A percentile compares a stretch with the other conserved stretches of the same genome.
These are phyloP conservation scores for Cladorhizidae sp. DNA, from an alignment of 37 sponge, comb jelly and placozoan genomes.

Conservation along the genomic window DNA sequence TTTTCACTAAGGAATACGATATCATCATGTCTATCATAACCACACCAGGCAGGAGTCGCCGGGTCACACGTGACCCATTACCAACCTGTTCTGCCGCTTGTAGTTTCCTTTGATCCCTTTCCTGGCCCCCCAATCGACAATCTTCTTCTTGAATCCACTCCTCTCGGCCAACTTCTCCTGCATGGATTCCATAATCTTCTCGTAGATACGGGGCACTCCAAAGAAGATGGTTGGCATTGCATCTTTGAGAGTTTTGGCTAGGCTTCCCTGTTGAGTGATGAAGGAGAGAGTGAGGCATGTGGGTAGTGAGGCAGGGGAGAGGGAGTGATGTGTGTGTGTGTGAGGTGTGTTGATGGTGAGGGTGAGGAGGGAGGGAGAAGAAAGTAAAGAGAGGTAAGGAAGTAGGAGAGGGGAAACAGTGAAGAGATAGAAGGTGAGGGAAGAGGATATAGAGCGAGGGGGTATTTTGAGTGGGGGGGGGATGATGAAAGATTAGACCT, in stretches of 20 bases:
- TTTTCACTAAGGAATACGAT: slow-evolving; percentile 11
- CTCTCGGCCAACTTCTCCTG: slow-evolving; percentile 5
- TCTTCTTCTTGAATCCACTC: slow-evolving; percentile 49
- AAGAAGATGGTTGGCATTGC: slow-evolving; percentile 71
- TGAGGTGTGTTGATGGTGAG: not conserved
- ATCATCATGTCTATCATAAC: not conserved
- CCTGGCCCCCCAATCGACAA: slow-evolving; percentile 57
- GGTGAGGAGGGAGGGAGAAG: too few species aligned
- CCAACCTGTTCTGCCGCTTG: slow-evolving; percentile 55
- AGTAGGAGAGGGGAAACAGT: not conserved
- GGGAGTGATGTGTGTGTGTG: not conserved
- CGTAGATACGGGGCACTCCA: slow-evolving; percentile 39
- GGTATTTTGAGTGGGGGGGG: too few species aligned
- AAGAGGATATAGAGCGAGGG: not conserved
- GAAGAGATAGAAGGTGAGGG: not conserved
- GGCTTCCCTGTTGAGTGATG: slow-evolving; percentile 54
- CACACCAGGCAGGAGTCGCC: not conserved
- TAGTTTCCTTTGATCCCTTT: slow-evolving; percentile 77
- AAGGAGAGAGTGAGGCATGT: not conserved
- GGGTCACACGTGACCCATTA: not conserved
- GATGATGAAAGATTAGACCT: slow-evolving; percentile 25
- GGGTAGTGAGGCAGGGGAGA: not conserved
- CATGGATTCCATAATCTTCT: slow-evolving; percentile 65
- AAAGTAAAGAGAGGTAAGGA: too few species aligned
- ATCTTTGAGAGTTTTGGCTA: slow-evolving; percentile 66